Conservation (phyloP, 2,888 invertebrate genomes). For the Mycalesis mineus region DNA sequence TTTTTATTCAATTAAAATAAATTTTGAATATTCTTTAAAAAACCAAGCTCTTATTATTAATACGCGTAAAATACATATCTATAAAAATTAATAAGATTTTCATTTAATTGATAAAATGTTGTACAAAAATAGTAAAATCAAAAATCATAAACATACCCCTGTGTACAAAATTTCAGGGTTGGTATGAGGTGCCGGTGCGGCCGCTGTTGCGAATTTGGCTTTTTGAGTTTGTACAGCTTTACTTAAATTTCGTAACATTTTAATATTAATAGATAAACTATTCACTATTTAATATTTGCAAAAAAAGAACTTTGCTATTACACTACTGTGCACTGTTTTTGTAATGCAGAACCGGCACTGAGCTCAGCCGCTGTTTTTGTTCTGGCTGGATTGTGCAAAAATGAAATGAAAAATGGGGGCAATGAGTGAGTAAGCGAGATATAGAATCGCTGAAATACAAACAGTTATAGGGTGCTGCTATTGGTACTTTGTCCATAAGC, state of each 20-base stretch:
- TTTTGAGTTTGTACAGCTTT: constrained; percentile 55
- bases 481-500: no score
- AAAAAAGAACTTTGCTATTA: not conserved
- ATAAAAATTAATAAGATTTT: not conserved
- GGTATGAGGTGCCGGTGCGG: constrained; percentile 81
- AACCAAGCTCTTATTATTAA: no score
- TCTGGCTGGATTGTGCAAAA: no score
- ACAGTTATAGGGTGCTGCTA: no score
- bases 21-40: no score
- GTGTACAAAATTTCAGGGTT: constrained; percentile 87
- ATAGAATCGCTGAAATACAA: no score
- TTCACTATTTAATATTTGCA: not conserved
- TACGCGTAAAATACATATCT: not conserved
- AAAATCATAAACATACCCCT: constrained; percentile 71
- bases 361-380: no score
- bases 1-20: no score
- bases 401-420: no score
- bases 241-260: constrained; percentile 56
- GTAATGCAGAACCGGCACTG: no score
- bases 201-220: constrained; percentile 76
- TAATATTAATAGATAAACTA: not conserved
- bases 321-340: not conserved
- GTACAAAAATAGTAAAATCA: not conserved
- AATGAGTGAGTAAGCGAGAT: no score
- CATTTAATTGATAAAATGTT: not conserved